phyloP scores from a whole-genome alignment of 2,113 vertebrate genomes.

The Stictonetta naevosa region DNA sequence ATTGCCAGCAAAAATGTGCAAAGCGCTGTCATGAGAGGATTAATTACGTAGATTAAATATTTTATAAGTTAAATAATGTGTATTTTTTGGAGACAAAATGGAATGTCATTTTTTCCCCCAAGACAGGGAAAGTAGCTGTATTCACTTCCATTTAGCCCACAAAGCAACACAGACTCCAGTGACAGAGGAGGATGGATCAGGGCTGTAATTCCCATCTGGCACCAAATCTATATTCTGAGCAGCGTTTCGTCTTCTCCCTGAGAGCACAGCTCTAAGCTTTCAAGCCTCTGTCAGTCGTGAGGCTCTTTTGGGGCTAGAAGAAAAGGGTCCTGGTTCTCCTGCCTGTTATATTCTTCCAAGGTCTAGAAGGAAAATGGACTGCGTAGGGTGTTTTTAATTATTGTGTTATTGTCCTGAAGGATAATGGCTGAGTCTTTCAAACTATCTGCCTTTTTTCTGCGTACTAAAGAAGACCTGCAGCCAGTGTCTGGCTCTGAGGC shows the following conservation, averaged over 20 bases:
- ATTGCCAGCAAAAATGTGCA: constrained; percentile 73
- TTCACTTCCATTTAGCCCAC: constrained; percentile 75
- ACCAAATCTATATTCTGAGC: constrained; percentile 65
- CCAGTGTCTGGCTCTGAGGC: neutral
- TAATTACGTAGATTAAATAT: constrained; percentile 84
- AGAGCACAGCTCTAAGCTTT: constrained; percentile 29
- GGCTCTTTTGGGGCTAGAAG: neutral
- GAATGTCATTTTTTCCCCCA: constrained; percentile 79
- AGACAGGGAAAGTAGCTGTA: constrained; percentile 70
- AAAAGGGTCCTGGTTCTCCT: constrained; percentile 20
- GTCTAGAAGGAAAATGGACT: neutral
- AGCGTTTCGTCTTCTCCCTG: constrained; percentile 46
- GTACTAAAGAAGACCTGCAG: neutral
- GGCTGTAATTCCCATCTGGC: constrained; percentile 72
- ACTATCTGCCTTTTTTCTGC: neutral
- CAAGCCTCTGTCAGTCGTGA: constrained; percentile 44
- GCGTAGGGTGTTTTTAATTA: neutral
- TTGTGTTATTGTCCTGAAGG: constrained; percentile 13
- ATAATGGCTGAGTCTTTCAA: constrained; percentile 8
- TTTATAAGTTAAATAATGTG: constrained; percentile 86
- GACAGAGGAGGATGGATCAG: constrained; percentile 71
- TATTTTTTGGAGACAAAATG: constrained; percentile 84
- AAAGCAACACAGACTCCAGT: constrained; percentile 46
- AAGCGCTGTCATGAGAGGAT: constrained; percentile 75
- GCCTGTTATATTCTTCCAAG: neutral